Evolutionary conservation across 2,888 invertebrate genomes (phyloP), one percentile per base, ranked within the genome.

Genomic region (Melikaiella ostensackeni): DNA sequence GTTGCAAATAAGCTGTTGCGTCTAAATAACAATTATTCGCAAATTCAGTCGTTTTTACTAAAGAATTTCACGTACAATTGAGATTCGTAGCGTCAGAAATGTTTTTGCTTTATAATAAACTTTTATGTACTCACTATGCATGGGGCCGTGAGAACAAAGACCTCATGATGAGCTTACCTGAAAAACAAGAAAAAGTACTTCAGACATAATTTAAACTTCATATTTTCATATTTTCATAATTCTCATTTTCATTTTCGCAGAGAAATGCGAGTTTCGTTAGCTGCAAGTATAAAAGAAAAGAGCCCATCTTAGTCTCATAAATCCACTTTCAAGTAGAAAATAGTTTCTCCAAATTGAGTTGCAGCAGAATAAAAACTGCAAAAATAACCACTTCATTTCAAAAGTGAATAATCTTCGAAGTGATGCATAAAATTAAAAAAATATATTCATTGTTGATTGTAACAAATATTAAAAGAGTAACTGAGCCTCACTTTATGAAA

Each of bases 111-210:
- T n/a, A 50, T 9, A 9, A n/a, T n/a, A 50, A 50, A 50, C 8
- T 50, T n/a, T 8, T 9, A 50, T 19, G 5, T 35, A 63, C 63
- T 63, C 13, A 63, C 63, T 62, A 21, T 62, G 27, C n/a, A 19
- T 30, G 30, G 21, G 6, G 13, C 63, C 21, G 33, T 35, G 19
- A 21, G 11, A 63, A 63, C 9, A 63, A 35, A 35, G 35, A n/a
- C 7, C 6, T 35, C 6, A 13, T 63, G 35, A 35, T 35, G n/a
- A n/a, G 63, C 63, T 63, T 63, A 63, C 63, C 63, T 63, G 63
- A 63, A 63, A 63, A n/a, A 63, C 1, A 13, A 63, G 13, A 35
- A 63, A 35, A n/a, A 63, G n/a, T 63, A 63, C n/a, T 63, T 63
- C 19, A 63, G 63, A 63, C n/a, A 63, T 21, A 21, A 59, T 7